Percentiles rank a stretch among this genome's conserved stretches.
Conservation (phyloP, 2,888 invertebrate genomes). For the Lepas anatifera region DNA sequence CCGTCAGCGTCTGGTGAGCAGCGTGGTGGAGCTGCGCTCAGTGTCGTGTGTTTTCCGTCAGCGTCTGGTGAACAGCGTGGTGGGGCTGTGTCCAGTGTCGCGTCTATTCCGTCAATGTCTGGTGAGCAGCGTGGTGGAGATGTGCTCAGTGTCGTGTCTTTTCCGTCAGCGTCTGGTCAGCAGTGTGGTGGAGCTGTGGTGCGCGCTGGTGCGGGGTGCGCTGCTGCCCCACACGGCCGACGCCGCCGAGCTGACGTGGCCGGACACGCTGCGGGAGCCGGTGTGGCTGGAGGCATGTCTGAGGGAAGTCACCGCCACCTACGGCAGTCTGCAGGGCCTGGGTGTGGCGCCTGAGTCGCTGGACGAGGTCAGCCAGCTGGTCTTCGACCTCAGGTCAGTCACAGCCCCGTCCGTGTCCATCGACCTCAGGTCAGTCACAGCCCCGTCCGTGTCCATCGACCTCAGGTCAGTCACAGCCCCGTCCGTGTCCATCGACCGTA, state of each 20-base stretch:
- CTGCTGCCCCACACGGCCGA: constrained; percentile 52
- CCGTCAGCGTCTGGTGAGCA: no score
- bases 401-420: no score
- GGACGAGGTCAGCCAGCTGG: constrained; percentile 26
- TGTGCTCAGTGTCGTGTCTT: no score
- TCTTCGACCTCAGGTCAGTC: constrained; percentile 20
- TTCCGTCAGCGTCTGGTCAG: constrained; percentile 60
- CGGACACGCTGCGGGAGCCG: constrained; percentile 43
- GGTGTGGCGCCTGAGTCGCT: constrained; percentile 4
- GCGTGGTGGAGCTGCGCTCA: no score
- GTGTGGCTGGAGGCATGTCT: constrained; percentile 37
- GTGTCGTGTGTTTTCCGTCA: no score
- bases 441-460: no score
- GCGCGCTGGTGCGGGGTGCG: constrained; percentile 56
- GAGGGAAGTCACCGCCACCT: constrained; percentile 27
- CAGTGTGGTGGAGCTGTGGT: constrained; percentile 59
- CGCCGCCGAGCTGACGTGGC: constrained; percentile 32
- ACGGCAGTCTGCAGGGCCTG: not conserved
- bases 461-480: not conserved
- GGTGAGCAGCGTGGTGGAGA: no score
- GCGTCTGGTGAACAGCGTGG: no score
- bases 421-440: not conserved
- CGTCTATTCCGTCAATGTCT: no score
- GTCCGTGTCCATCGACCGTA: no score
- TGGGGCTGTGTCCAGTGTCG: no score